phyloP scores from a whole-genome alignment of 2,797 vertebrate genomes.

The Xiphorhynchus erythropygius region DNA sequence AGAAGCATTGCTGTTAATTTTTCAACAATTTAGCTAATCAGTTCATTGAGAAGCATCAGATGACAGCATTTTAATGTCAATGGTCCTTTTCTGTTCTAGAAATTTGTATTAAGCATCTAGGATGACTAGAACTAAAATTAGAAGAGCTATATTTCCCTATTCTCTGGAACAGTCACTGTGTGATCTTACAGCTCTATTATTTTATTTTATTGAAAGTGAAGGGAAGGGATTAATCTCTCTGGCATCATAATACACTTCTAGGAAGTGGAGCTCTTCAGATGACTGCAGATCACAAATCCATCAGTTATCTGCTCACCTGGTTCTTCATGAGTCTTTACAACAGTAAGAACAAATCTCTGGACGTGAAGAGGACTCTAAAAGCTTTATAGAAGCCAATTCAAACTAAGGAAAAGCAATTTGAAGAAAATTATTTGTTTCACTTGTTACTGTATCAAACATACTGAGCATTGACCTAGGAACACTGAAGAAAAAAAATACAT shows the following conservation, averaged over 20 bases:
- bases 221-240: neutral
- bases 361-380: neutral
- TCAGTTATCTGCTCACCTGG: neutral
- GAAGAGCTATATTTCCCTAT: neutral
- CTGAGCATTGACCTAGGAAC: neutral
- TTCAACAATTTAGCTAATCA: neutral
- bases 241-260: neutral
- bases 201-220: neutral
- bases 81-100: neutral
- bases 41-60: neutral
- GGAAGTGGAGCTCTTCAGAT: neutral
- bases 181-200: neutral
- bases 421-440: neutral
- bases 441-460: neutral
- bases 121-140: neutral
- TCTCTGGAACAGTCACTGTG: neutral
- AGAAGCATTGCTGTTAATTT: neutral
- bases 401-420: neutral
- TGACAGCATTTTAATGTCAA: neutral
- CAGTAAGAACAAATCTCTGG: neutral
- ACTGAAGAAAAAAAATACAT: neutral
- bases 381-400: neutral
- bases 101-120: neutral
- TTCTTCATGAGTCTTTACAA: neutral
- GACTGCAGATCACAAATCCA: neutral